Percentiles rank a stretch among this genome's conserved stretches.
Conservation (phyloP, 2,888 invertebrate species). For the Lucinisca nassula region DNA sequence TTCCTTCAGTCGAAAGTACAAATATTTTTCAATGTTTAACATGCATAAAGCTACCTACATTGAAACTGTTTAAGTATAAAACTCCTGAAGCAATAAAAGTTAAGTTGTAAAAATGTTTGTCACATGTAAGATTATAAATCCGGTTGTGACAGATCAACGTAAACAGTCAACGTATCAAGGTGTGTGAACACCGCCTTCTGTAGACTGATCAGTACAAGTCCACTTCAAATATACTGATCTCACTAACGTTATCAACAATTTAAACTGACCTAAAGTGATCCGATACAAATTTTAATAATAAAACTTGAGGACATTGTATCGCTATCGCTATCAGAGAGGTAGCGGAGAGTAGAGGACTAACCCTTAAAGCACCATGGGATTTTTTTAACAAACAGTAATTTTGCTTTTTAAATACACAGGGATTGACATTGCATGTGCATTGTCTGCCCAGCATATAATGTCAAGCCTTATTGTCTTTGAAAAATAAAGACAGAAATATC, state of each 20-base stretch:
- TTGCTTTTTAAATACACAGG: no score
- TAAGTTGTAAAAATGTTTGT: not conserved
- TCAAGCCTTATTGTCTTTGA: no score
- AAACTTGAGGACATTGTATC: not conserved
- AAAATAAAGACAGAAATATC: no score
- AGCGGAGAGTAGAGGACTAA: no score
- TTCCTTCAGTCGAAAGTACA: no score
- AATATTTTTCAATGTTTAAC: not conserved
- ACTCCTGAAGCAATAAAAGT: not conserved
- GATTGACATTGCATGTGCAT: no score
- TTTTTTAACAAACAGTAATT: no score
- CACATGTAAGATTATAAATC: not conserved
- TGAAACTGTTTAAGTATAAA: not conserved
- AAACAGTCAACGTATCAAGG: not conserved
- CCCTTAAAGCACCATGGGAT: no score
- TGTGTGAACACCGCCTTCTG: slow-evolving; percentile 2
- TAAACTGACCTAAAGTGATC: not conserved
- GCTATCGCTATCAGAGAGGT: no score
- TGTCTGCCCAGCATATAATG: no score
- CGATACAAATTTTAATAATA: not conserved
- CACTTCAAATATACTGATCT: not conserved
- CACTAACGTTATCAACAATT: not conserved
- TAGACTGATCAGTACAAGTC: not conserved
- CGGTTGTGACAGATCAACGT: not conserved
- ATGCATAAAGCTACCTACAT: not conserved